Base-by-base conservation (phyloP, 2,888 invertebrate species). In the Timema podura region DNA sequence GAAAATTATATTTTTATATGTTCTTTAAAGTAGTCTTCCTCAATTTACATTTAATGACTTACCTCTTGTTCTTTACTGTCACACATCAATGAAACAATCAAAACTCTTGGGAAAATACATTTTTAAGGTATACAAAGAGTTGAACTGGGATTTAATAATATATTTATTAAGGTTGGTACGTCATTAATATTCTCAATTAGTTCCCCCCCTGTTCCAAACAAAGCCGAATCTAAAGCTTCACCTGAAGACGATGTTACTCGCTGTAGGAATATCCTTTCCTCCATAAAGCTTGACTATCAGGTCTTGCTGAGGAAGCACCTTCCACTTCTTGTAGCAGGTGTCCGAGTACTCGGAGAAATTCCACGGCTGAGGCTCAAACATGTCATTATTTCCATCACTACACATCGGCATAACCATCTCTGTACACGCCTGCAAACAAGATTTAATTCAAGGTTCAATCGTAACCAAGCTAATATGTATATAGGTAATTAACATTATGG, bases 401-500 rank as follows among this genome's bases (percentile, higher is more conserved):
- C 98, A 98, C 84, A 92, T 89, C 0, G 98, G 98, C 94, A 97
- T 96, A 72, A 96, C 91, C 92, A 98, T 96, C 82, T 99, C 98
- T 45, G 96, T 95, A 79, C 98, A 98, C 0, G 91, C 86, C 91
- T 95, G 83, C 1, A 75, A 71, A 48, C 64, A 6, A 3, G n/a
- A n/a, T n/a, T n/a, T n/a, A n/a, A n/a, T n/a, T n/a, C n/a, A n/a
- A n/a, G n/a, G n/a, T n/a, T n/a, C n/a, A n/a, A n/a, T n/a, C n/a
- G n/a, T n/a, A n/a, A n/a, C n/a, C n/a, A n/a, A n/a, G n/a, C n/a
- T n/a, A n/a, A n/a, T n/a, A n/a, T n/a, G n/a, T n/a, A n/a, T n/a
- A n/a, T n/a, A n/a, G n/a, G n/a, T n/a, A n/a, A n/a, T n/a, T n/a
- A n/a, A n/a, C n/a, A n/a, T n/a, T n/a, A n/a, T n/a, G n/a, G n/a